Evolutionary conservation across 2,888 invertebrate genomes (phyloP).

Genomic region (Pseudococcus jackbeardsleyi): DNA sequence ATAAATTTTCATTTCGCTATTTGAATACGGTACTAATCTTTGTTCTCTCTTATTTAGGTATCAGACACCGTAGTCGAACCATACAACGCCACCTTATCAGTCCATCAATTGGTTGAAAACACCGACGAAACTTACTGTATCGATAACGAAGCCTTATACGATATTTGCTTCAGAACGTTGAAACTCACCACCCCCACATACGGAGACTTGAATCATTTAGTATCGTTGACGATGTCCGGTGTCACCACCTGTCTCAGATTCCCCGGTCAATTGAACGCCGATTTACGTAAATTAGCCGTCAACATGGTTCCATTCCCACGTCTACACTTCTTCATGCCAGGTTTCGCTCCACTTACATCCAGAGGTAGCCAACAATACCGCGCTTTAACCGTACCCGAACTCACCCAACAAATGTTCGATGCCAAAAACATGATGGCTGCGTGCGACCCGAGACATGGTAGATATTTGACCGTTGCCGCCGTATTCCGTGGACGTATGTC

Average conservation of each 20-base stretch:
- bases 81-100: slow-evolving; percentile 74
- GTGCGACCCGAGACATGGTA: slow-evolving; percentile 75
- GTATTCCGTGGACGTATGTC: slow-evolving; percentile 84
- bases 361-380: slow-evolving; percentile 74
- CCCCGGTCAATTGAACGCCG: slow-evolving; percentile 80
- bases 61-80: slow-evolving; percentile 75
- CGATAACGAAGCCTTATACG: slow-evolving; percentile 74
- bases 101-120: slow-evolving; percentile 73
- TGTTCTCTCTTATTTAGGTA: slow-evolving; percentile 67
- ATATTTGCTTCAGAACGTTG: slow-evolving; percentile 74
- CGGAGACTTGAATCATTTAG: slow-evolving; percentile 75
- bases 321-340: slow-evolving; percentile 75
- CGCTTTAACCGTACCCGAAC: slow-evolving; percentile 73
- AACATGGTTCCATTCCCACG: slow-evolving; percentile 82
- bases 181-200: slow-evolving; percentile 74
- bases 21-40: neutral
- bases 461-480: slow-evolving; percentile 87
- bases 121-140: slow-evolving; percentile 74
- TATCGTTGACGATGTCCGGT: slow-evolving; percentile 84
- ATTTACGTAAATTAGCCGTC: slow-evolving; percentile 76
- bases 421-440: slow-evolving; percentile 78
- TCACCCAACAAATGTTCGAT: slow-evolving; percentile 76
- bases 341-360: slow-evolving; percentile 79
- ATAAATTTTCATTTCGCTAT: neutral
- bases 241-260: slow-evolving; percentile 87